phyloP scores from a whole-genome alignment of 2,797 vertebrate genomes.

The Nothura maculosa region DNA sequence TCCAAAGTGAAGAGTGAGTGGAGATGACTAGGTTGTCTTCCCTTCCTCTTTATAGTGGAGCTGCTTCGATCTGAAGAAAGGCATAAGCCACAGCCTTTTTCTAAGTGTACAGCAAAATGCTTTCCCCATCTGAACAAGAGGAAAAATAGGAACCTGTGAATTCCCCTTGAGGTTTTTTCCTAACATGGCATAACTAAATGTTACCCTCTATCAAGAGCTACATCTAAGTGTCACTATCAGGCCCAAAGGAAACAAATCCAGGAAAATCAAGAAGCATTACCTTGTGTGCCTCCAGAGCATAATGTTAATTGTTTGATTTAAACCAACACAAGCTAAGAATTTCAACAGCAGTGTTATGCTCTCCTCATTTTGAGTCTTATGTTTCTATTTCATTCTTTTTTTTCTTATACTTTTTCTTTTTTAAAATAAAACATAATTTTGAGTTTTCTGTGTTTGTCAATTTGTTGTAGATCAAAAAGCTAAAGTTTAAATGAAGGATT shows the following conservation, averaged over 20 bases:
- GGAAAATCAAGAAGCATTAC: neutral
- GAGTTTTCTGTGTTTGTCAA: conserved; percentile 39
- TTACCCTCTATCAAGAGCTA: neutral
- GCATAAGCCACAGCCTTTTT: neutral
- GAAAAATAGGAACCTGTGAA: conserved; percentile 17
- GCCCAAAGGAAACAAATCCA: conserved; percentile 19
- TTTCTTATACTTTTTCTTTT: neutral
- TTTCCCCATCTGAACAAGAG: neutral
- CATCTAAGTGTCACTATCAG: conserved; percentile 2
- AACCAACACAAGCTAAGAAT: neutral
- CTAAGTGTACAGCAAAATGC: neutral
- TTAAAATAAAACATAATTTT: conserved; percentile 7
- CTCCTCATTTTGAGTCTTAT: neutral
- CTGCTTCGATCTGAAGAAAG: neutral
- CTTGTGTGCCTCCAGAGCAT: neutral
- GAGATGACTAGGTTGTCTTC: neutral
- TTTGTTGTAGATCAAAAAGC: conserved; percentile 50
- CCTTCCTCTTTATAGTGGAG: neutral
- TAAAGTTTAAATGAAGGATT: conserved; percentile 15
- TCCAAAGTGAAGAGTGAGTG: neutral
- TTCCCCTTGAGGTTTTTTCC: neutral
- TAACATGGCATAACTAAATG: conserved; percentile 32
- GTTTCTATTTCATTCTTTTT: conserved; percentile 6
- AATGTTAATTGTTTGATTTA: conserved; percentile 43
- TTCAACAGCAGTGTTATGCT: neutral